Percentiles rank a stretch among this genome's conserved stretches.
Conservation (phyloP, 2,113 vertebrate species). For the Brienomyrus longianalis region DNA sequence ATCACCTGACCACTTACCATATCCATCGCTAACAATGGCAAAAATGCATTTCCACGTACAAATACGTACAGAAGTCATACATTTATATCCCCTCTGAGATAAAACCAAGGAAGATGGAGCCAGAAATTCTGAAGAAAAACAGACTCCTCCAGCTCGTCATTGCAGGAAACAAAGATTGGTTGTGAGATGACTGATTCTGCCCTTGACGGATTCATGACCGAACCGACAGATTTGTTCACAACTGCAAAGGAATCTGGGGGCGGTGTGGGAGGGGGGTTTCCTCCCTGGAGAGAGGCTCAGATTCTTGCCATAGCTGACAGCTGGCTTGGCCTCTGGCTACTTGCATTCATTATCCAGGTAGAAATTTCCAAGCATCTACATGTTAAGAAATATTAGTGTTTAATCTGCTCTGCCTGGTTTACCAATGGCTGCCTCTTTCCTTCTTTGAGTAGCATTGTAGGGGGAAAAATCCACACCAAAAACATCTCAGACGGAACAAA, state of each 20-base stretch:
- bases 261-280: neutral
- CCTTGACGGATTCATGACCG: neutral
- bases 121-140: neutral
- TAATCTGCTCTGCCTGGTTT: neutral
- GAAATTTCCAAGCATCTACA: neutral
- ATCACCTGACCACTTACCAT: neutral
- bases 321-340: neutral
- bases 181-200: neutral
- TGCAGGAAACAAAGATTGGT: neutral
- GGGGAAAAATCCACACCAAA: neutral
- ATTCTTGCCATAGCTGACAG: neutral
- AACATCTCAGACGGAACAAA: neutral
- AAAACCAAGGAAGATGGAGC: neutral
- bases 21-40: neutral
- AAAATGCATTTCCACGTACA: neutral
- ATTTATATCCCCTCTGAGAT: neutral
- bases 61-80: neutral
- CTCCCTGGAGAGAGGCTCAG: neutral
- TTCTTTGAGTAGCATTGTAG: neutral
- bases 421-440: neutral
- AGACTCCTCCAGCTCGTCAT: neutral
- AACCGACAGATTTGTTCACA: neutral
- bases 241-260: neutral
- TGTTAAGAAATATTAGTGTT: neutral
- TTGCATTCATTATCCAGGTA: neutral